phyloP scores from a whole-genome alignment of 2,888 invertebrate genomes.

The Nipponacmea schrenckii region DNA sequence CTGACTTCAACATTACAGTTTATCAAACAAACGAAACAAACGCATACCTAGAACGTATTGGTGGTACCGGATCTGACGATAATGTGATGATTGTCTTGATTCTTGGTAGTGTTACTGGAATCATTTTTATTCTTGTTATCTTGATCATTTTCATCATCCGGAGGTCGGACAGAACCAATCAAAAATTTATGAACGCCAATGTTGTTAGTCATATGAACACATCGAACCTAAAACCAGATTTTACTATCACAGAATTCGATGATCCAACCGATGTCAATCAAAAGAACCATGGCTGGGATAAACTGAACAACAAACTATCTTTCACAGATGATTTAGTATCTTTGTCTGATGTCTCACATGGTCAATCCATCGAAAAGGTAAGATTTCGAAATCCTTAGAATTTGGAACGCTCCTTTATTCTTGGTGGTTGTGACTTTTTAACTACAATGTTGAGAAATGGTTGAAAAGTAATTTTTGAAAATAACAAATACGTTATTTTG shows the following conservation, averaged over 20 bases:
- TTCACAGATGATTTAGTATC: not conserved
- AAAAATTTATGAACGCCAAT: conserved; percentile 24
- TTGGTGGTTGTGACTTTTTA: too few species aligned
- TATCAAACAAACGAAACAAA: conserved; percentile 31
- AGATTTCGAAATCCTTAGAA: too few species aligned
- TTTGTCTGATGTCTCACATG: not conserved
- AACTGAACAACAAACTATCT: not conserved
- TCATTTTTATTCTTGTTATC: conserved; percentile 36
- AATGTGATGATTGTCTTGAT: conserved; percentile 36
- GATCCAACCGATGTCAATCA: not conserved
- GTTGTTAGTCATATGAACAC: conserved; percentile 9
- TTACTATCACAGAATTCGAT: not conserved
- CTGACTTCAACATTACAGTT: conserved; percentile 29
- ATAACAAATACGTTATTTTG: too few species aligned
- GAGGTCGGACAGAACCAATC: conserved; percentile 27
- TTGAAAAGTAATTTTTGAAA: too few species aligned
- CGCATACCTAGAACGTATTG: conserved; percentile 1
- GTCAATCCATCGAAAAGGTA: not conserved
- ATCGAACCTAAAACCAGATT: not conserved
- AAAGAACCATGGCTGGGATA: not conserved
- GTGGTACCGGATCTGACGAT: conserved; percentile 17
- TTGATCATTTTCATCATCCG: conserved; percentile 35
- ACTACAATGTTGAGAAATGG: too few species aligned
- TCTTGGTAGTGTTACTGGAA: conserved; percentile 33
- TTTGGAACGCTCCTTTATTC: too few species aligned